A percentile compares a stretch with the other conserved stretches of the same genome.
Conservation (phyloP, 2,113 vertebrate genomes). For the Sinocyclocheilus grahami region DNA sequence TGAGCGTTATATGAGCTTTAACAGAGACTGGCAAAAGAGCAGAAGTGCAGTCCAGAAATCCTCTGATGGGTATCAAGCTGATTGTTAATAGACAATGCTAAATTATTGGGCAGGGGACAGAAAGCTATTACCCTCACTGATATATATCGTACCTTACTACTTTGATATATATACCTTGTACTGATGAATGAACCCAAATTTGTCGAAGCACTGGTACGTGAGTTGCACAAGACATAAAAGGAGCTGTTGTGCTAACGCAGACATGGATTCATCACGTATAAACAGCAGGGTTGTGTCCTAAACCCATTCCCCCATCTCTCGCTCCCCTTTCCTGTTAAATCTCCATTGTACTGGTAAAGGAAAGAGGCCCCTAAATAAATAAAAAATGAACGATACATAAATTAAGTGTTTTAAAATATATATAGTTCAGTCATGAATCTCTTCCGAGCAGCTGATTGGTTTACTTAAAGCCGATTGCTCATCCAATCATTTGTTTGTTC, state of each 20-base stretch:
- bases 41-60: neutral
- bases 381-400: too few relatives aligned
- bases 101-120: neutral
- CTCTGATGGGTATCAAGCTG: neutral
- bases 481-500: too few relatives aligned
- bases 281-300: neutral
- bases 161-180: neutral
- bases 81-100: conserved; percentile 2
- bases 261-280: neutral
- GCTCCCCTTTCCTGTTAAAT: neutral
- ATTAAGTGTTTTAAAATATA: too few relatives aligned
- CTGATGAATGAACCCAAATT: neutral
- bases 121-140: conserved; percentile 6
- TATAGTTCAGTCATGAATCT: too few relatives aligned
- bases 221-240: neutral
- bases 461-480: too few relatives aligned
- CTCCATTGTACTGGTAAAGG: neutral
- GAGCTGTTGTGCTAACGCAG: neutral
- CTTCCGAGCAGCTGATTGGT: too few relatives aligned
- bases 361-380: neutral
- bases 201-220: neutral
- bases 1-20: conserved; percentile 23
- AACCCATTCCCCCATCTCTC: neutral
- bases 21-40: neutral
- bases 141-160: neutral